phyloP scores from a whole-genome alignment of 2,113 vertebrate genomes.

The Cheilinus undulatus region DNA sequence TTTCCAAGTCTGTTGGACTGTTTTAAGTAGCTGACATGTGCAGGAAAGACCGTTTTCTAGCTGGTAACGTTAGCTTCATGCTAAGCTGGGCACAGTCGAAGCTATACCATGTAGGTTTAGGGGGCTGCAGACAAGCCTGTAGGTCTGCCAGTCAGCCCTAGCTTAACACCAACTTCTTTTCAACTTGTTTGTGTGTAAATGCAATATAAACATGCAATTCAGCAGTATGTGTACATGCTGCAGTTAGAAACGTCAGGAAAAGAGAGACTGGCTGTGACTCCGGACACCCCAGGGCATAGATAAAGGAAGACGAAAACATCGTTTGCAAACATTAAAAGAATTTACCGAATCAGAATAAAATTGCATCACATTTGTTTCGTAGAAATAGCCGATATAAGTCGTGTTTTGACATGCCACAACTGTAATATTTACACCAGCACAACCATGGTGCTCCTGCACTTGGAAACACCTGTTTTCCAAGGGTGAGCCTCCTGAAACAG shows the following conservation, averaged over 20 bases:
- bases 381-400: background rate
- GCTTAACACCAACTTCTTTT: slow-evolving; percentile 11
- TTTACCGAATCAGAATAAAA: background rate
- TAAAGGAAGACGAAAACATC: background rate
- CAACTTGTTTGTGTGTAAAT: background rate
- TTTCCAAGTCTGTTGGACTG: background rate
- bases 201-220: background rate
- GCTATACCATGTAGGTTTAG: slow-evolving; percentile 51
- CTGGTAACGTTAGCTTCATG: slow-evolving; percentile 70
- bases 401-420: background rate
- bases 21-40: slow-evolving; percentile 68
- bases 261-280: background rate
- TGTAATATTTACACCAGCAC: slow-evolving; percentile 18
- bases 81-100: slow-evolving; percentile 64
- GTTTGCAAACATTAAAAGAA: background rate
- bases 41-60: slow-evolving; percentile 50
- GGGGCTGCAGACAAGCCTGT: slow-evolving; percentile 50
- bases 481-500: background rate
- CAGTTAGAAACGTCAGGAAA: background rate
- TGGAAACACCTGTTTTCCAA: slow-evolving; percentile 25
- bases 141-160: slow-evolving; percentile 40
- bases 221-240: background rate
- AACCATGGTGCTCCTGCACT: background rate
- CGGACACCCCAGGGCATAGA: background rate
- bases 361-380: background rate